Percentiles rank a stretch among this genome's conserved stretches.
Conservation (phyloP, 2,888 invertebrate species). For the Biston stratarius region DNA sequence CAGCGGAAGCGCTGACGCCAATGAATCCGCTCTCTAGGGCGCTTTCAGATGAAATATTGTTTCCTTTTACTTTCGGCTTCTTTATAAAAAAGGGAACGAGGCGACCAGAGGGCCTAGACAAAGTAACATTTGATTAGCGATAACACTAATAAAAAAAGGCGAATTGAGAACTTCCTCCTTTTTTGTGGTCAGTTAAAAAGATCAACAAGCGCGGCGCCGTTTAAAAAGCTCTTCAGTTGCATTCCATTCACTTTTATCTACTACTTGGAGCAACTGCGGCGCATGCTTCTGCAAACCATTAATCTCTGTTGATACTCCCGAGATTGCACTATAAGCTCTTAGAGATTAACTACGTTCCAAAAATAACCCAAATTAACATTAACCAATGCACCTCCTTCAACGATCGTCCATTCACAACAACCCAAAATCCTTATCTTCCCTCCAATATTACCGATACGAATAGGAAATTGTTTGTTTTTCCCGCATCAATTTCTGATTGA, state of each 20-base stretch:
- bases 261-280: not conserved
- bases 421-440: constrained; percentile 21
- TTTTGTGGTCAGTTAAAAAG: too few species aligned
- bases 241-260: constrained; percentile 6
- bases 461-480: too few species aligned
- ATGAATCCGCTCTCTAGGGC: constrained; percentile 33
- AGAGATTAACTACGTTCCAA: constrained; percentile 15
- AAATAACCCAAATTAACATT: constrained; percentile 26
- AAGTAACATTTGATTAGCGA: too few species aligned
- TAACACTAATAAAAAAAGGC: too few species aligned
- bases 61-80: constrained; percentile 5
- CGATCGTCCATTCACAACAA: constrained; percentile 28
- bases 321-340: constrained; percentile 18
- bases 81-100: too few species aligned
- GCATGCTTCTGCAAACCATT: constrained; percentile 6
- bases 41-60: constrained; percentile 8
- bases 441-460: not conserved
- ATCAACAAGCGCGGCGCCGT: too few species aligned
- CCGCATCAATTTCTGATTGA: too few species aligned
- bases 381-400: constrained; percentile 30
- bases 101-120: too few species aligned
- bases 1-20: constrained; percentile 39
- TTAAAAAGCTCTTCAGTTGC: not conserved
- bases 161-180: too few species aligned
- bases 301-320: constrained; percentile 22